These are phyloP conservation scores for Trissonchulus sp. DNA, from an alignment of 2,888 invertebrate genomes.

Conservation along the genomic window DNA sequence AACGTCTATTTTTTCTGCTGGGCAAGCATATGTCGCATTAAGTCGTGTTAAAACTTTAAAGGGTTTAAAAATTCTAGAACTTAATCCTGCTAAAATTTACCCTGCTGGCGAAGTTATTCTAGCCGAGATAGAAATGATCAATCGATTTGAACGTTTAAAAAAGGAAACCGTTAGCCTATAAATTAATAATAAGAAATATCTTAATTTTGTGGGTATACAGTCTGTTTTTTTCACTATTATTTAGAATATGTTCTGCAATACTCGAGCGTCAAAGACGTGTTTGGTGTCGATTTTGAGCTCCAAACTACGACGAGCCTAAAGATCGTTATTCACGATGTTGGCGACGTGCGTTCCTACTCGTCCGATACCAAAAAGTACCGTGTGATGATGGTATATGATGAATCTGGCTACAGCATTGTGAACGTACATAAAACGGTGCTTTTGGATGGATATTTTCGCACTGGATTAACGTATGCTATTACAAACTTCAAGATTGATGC, in stretches of 20 bases:
- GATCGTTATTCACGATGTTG: too few species aligned
- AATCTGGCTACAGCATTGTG: background rate
- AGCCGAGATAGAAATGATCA: background rate
- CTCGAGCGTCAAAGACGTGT: too few species aligned
- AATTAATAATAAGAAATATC: too few species aligned
- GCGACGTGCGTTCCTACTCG: too few species aligned
- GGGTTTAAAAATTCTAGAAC: background rate
- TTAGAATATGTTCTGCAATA: too few species aligned
- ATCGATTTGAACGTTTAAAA: too few species aligned
- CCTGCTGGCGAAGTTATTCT: background rate
- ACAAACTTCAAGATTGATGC: background rate
- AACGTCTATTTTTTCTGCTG: constrained; percentile 10
- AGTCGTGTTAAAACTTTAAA: background rate
- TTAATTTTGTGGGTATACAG: too few species aligned
- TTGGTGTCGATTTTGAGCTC: too few species aligned
- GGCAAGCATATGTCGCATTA: constrained; percentile 21
- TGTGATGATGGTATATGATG: background rate
- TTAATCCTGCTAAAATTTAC: background rate
- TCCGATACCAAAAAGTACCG: too few species aligned
- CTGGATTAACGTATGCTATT: background rate
- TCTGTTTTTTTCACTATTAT: too few species aligned
- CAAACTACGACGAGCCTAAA: too few species aligned
- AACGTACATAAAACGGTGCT: background rate
- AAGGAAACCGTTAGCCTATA: too few species aligned
- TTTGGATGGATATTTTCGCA: background rate